These are phyloP conservation scores for Heterochromis multidens DNA, from an alignment of 2,113 vertebrate species.

Conservation along the genomic window DNA sequence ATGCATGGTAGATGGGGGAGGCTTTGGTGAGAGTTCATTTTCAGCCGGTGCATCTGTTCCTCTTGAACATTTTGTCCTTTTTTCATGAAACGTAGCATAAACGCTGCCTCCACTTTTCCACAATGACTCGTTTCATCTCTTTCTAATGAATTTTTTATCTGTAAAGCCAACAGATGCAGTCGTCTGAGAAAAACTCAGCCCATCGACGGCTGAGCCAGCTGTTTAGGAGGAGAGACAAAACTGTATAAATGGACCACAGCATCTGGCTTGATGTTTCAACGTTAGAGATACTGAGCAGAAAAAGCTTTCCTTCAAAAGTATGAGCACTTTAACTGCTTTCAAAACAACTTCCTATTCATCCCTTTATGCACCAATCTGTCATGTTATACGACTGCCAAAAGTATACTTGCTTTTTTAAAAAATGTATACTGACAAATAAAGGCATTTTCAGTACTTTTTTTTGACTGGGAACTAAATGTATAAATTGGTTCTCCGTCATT, in stretches of 20 bases:
- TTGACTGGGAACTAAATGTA: not conserved
- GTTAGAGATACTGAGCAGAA: not conserved
- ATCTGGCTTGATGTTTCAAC: not conserved
- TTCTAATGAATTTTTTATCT: conserved; percentile 42
- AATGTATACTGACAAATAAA: not conserved
- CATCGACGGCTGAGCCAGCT: conserved; percentile 48
- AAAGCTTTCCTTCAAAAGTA: not conserved
- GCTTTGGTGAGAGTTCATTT: conserved; percentile 8
- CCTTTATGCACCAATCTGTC: not conserved
- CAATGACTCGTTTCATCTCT: not conserved
- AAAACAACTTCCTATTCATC: not conserved
- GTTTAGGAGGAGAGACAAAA: conserved; percentile 62
- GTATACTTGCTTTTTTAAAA: not conserved
- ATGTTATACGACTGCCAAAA: not conserved
- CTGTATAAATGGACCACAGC: not conserved
- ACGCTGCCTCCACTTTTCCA: not conserved
- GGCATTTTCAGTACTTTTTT: not conserved
- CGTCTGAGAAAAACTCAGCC: conserved; percentile 38
- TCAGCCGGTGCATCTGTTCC: conserved; percentile 28
- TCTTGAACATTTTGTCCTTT: conserved; percentile 23
- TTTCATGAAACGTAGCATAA: not conserved
- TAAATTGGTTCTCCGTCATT: not conserved
- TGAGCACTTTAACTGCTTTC: not conserved
- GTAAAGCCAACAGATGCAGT: conserved; percentile 51
- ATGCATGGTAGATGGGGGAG: conserved; percentile 13